Conservation (phyloP, 2,797 vertebrate species). For the Iguana delicatissima region DNA sequence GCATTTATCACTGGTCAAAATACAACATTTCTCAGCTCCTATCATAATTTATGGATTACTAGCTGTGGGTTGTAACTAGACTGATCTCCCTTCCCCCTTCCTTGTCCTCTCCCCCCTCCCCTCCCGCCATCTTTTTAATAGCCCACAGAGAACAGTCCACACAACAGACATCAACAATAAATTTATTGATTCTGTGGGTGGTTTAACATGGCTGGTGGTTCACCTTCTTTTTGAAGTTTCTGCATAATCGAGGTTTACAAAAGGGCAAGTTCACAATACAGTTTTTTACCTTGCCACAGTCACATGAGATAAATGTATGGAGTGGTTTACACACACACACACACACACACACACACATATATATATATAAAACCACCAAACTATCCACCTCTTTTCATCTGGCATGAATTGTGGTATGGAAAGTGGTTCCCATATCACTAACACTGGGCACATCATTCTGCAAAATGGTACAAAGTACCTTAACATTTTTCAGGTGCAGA, state of each 20-base stretch:
- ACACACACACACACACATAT: too few species aligned
- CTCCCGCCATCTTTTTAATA: too few species aligned
- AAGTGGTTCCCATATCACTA: too few species aligned
- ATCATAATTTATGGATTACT: too few species aligned
- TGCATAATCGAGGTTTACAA: background rate
- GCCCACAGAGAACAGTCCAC: too few species aligned
- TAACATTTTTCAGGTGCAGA: background rate
- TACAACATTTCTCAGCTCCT: too few species aligned
- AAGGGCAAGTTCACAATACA: background rate
- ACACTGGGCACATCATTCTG: background rate
- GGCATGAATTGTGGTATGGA: background rate
- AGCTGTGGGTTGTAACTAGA: too few species aligned
- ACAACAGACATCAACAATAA: background rate
- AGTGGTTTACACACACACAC: background rate
- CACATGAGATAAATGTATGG: background rate
- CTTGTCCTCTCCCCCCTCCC: too few species aligned
- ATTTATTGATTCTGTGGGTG: background rate
- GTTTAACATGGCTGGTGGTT: background rate
- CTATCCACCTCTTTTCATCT: background rate
- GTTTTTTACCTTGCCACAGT: background rate
- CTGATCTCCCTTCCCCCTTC: too few species aligned
- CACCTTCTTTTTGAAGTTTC: too few species aligned
- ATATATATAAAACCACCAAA: background rate
- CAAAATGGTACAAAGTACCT: background rate
- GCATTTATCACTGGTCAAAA: too few species aligned